These are phyloP conservation scores for Eptesicus fuscus DNA, from an alignment of 2,113 vertebrate species.

Conservation along the genomic window DNA sequence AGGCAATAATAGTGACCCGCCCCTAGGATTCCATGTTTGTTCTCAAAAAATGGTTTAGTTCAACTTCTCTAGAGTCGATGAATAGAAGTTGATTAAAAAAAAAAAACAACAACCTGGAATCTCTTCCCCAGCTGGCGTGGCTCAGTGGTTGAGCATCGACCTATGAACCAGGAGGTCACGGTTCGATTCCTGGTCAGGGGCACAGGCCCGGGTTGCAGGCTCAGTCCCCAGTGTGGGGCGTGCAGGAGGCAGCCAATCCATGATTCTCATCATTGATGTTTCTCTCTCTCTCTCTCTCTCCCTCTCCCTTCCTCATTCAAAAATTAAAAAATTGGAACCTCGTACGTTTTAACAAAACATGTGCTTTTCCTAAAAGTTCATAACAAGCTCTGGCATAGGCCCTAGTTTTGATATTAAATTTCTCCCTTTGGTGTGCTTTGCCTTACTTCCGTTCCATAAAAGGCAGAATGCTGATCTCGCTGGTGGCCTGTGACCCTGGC, in stretches of 20 bases:
- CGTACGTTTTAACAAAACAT: background rate
- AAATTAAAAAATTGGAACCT: background rate
- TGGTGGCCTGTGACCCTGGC: constrained; percentile 57
- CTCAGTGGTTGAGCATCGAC: no score
- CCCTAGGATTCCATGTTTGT: background rate
- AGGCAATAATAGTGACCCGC: background rate
- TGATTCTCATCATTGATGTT: no score
- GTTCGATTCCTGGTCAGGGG: no score
- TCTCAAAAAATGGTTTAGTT: background rate
- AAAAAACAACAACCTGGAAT: background rate
- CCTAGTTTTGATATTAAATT: background rate
- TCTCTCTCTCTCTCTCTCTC: no score
- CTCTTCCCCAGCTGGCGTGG: no score
- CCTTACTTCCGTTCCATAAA: constrained; percentile 39
- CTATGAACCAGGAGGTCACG: no score
- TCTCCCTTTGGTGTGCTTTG: background rate
- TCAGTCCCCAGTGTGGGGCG: no score
- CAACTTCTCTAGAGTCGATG: background rate
- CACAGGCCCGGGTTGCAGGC: no score
- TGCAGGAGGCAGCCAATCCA: no score
- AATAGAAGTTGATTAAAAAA: background rate
- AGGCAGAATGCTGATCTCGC: constrained; percentile 59
- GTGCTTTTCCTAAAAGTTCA: background rate
- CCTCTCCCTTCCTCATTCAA: no score
- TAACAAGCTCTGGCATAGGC: background rate